Conservation (phyloP, 2,888 invertebrate genomes). For the Idaea biselata region DNA sequence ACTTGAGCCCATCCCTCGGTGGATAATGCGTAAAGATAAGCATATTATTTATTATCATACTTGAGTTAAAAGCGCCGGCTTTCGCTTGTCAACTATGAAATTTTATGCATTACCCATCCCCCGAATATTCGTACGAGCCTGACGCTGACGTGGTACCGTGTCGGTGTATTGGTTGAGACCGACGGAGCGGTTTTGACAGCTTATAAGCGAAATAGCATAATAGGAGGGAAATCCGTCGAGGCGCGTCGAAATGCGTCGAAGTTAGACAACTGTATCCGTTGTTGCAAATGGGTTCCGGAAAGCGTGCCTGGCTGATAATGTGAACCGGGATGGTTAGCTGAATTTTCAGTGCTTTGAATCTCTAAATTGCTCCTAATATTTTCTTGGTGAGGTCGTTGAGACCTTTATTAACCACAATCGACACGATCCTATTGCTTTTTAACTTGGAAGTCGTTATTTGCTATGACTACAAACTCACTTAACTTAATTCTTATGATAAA, state of each 20-base stretch:
- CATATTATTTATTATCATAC: constrained; percentile 24
- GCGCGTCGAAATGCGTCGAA: constrained; percentile 4
- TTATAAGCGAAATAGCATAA: constrained; percentile 37
- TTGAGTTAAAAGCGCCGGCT: constrained; percentile 7
- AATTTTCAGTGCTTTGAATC: not conserved
- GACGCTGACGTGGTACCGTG: constrained; percentile 33
- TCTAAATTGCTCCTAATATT: not conserved
- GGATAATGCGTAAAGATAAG: constrained; percentile 29
- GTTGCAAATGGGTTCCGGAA: constrained; percentile 3
- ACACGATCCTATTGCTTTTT: too few relatives aligned
- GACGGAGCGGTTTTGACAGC: constrained; percentile 34
- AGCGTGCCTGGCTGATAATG: not conserved
- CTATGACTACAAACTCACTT: not conserved
- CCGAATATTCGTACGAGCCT: constrained; percentile 40
- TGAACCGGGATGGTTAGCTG: constrained; percentile 1
- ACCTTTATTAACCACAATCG: not conserved
- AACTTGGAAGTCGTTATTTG: not conserved
- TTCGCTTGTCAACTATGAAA: constrained; percentile 36
- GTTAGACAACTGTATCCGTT: constrained; percentile 12
- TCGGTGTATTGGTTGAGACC: constrained; percentile 35
- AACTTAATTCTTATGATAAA: too few relatives aligned
- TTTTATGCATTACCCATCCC: constrained; percentile 49
- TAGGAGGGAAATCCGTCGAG: constrained; percentile 19
- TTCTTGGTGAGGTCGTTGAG: not conserved
- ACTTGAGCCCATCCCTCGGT: constrained; percentile 22